phyloP scores from a whole-genome alignment of 2,888 invertebrate genomes.

The Agonopterix heracliana region DNA sequence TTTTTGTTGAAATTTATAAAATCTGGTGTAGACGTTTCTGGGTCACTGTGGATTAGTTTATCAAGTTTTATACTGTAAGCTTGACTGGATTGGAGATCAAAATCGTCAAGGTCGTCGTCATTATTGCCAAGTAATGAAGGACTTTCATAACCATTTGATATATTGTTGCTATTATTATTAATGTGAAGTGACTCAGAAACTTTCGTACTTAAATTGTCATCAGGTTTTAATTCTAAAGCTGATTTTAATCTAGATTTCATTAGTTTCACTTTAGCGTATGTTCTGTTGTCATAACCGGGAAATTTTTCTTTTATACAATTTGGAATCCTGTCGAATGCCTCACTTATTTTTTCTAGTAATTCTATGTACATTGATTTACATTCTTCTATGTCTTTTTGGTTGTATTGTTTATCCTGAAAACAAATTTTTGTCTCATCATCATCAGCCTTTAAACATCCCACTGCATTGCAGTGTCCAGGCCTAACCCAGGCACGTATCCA shows the following conservation, averaged over 20 bases:
- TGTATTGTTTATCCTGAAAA: constrained; percentile 27
- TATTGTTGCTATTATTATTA: constrained; percentile 18
- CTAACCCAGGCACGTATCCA: too few relatives aligned
- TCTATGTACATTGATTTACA: constrained; percentile 75
- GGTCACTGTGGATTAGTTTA: constrained; percentile 12
- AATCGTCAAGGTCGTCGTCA: constrained; percentile 42
- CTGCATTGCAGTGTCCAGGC: too few relatives aligned
- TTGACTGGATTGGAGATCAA: constrained; percentile 35
- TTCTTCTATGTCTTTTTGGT: constrained; percentile 33
- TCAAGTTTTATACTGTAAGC: constrained; percentile 19
- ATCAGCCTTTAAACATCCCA: too few relatives aligned
- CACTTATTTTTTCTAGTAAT: constrained; percentile 78
- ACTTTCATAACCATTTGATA: constrained; percentile 23
- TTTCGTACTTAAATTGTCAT: constrained; percentile 23
- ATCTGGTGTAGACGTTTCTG: constrained; percentile 48
- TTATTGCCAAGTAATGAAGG: constrained; percentile 27
- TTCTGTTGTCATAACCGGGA: constrained; percentile 75
- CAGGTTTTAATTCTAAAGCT: constrained; percentile 55
- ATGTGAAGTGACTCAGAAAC: constrained; percentile 5
- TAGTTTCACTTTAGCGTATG: constrained; percentile 74
- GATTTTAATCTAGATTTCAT: constrained; percentile 75
- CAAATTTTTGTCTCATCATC: background rate
- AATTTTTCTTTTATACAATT: constrained; percentile 76
- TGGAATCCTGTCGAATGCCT: constrained; percentile 79
- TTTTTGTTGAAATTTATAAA: constrained; percentile 26